A percentile compares a stretch with the other conserved stretches of the same genome.
phyloP scores from a whole-genome alignment of 2,113 vertebrate genomes.

The Promerops cafer region DNA sequence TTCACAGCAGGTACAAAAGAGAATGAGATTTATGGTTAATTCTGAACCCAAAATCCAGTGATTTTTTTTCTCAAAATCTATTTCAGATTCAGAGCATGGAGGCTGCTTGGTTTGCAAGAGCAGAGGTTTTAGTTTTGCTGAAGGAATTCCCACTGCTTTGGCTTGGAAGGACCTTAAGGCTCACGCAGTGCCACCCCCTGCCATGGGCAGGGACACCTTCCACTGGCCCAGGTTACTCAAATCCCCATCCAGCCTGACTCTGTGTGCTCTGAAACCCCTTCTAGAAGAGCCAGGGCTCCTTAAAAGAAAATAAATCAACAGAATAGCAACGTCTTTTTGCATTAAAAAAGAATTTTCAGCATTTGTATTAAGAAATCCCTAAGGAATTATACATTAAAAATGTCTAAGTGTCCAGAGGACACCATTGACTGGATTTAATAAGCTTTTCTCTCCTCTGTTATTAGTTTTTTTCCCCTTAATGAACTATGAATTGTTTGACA shows the following conservation, averaged over 20 bases:
- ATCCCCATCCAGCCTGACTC: neutral
- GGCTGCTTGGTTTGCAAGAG: neutral
- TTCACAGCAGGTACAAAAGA: neutral
- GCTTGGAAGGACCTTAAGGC: neutral
- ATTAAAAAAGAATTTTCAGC: neutral
- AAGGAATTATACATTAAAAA: neutral
- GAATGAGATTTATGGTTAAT: neutral
- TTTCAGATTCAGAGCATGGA: neutral
- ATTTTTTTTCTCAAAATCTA: neutral
- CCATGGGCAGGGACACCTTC: neutral
- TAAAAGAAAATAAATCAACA: neutral
- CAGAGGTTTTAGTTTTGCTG: accelerated
- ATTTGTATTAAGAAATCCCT: neutral
- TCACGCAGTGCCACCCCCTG: neutral
- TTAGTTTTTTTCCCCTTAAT: neutral
- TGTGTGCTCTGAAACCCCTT: neutral
- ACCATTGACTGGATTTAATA: neutral
- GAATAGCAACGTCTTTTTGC: neutral
- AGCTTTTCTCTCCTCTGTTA: neutral
- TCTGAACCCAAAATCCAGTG: neutral
- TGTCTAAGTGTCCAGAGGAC: neutral
- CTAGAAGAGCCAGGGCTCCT: neutral
- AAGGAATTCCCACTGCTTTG: neutral
- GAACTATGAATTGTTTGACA: neutral
- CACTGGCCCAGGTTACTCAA: neutral